These are phyloP conservation scores for Malacoctenus gilli DNA, from an alignment of 2,797 vertebrate species.

Conservation along the genomic window DNA sequence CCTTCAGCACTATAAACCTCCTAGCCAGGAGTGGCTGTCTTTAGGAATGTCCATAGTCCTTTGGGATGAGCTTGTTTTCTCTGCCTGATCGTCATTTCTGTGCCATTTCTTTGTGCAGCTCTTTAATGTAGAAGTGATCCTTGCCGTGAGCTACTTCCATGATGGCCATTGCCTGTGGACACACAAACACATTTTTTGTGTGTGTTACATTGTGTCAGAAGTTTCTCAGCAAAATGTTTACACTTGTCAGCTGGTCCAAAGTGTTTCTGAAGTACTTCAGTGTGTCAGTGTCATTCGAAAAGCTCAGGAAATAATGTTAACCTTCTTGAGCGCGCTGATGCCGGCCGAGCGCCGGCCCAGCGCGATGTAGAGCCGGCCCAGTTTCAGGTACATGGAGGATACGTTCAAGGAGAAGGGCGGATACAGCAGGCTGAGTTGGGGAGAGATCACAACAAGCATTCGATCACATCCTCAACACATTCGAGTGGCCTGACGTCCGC, in stretches of 20 bases:
- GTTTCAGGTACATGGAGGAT: slow-evolving; percentile 95
- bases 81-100: slow-evolving; percentile 68
- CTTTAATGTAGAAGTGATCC: slow-evolving; percentile 89
- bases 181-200: slow-evolving; percentile 27
- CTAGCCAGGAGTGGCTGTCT: slow-evolving; percentile 7
- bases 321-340: slow-evolving; percentile 87
- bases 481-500: no score
- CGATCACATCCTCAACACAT: no score
- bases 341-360: slow-evolving; percentile 81
- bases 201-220: not conserved
- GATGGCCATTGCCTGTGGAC: slow-evolving; percentile 87
- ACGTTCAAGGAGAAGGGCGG: slow-evolving; percentile 92
- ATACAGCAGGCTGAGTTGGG: slow-evolving; percentile 84
- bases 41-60: slow-evolving; percentile 31
- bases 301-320: slow-evolving; percentile 48
- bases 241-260: no score
- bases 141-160: slow-evolving; percentile 96
- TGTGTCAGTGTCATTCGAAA: no score
- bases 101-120: slow-evolving; percentile 87
- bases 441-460: slow-evolving; percentile 4
- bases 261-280: no score
- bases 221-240: not conserved
- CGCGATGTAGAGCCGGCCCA: slow-evolving; percentile 87
- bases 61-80: not conserved
- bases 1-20: slow-evolving; percentile 30